Evolutionary conservation across 2,888 invertebrate genomes (phyloP), one percentile per base, ranked within the genome.

Genomic region (Synanthedon tipuliformis): DNA sequence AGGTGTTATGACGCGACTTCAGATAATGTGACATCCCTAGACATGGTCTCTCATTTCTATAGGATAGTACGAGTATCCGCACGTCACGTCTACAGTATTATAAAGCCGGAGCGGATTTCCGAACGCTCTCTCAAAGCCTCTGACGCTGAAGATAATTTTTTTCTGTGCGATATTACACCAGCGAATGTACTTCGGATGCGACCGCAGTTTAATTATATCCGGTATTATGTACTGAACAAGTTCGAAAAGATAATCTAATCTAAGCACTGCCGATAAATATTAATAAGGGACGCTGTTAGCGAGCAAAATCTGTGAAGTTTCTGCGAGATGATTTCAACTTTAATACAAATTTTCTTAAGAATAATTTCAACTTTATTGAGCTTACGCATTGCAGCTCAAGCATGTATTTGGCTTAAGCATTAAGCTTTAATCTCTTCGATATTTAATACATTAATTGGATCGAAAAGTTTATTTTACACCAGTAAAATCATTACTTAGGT

Each of bases 61-160:
- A 59, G 59, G 63, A 58, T 55, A 61, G 59, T 63, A 62, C 64
- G 60, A 61, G 61, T 18, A 49, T 15, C 60, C 62, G 62, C 64
- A 64, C 64, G 66, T 68, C 69, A 69, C 65, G 60, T 65, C 61
- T 64, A 59, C 61, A 61, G 62, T 61, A 66, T 73, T 68, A 74
- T 73, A 70, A 74, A 73, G 70, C 70, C 59, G 56, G 57, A 64
- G 60, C 69, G 75, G 78, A 80, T 78, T 71, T 77, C 74, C 77
- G 75, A 73, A 73, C 67, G 68, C 65, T 69, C 59, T 52, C 66
- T 70, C 23, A 49, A 45, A 49, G 49, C 49, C 12, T 45, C 61
- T 62, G 59, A 61, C 56, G 56, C 57, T 53, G 58, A 62, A 61
- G 68, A 70, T 69, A 67, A 68, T 61, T 67, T 62, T 66, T 66